These are phyloP conservation scores for Drosophila ogumai DNA, from an alignment of 1,140 invertebrate species.

Conservation along the genomic window DNA sequence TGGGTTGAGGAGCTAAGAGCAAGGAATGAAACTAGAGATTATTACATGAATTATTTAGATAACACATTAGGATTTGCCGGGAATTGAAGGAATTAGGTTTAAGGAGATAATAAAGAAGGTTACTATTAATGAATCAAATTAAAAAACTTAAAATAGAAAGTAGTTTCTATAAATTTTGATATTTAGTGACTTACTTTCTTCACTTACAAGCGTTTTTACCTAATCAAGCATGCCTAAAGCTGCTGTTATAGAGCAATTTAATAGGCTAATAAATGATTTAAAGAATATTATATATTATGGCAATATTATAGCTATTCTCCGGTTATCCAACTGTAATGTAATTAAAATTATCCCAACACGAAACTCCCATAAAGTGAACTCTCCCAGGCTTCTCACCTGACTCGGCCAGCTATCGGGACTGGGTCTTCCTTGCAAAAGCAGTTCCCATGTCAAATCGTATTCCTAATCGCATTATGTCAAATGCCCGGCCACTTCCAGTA, in stretches of 20 bases:
- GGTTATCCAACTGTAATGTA: neutral
- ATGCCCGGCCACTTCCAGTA: slow-evolving; percentile 24
- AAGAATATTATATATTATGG: neutral
- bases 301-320: neutral
- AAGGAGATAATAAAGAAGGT: neutral
- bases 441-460: slow-evolving; percentile 51
- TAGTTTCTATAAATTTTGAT: neutral
- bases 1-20: neutral
- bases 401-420: slow-evolving; percentile 1
- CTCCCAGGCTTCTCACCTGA: slow-evolving; percentile 37
- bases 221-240: neutral
- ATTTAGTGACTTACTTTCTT: neutral
- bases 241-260: neutral
- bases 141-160: neutral
- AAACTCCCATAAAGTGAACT: slow-evolving; percentile 21
- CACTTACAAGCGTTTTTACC: neutral
- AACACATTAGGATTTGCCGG: neutral
- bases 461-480: slow-evolving; percentile 70
- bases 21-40: neutral
- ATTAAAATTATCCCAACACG: neutral
- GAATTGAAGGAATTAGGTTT: neutral
- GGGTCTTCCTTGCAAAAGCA: slow-evolving; percentile 9
- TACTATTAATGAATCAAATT: neutral
- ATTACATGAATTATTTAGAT: neutral
- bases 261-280: neutral